Conservation (phyloP, 2,797 vertebrate genomes). For the Chrysolophus pictus region DNA sequence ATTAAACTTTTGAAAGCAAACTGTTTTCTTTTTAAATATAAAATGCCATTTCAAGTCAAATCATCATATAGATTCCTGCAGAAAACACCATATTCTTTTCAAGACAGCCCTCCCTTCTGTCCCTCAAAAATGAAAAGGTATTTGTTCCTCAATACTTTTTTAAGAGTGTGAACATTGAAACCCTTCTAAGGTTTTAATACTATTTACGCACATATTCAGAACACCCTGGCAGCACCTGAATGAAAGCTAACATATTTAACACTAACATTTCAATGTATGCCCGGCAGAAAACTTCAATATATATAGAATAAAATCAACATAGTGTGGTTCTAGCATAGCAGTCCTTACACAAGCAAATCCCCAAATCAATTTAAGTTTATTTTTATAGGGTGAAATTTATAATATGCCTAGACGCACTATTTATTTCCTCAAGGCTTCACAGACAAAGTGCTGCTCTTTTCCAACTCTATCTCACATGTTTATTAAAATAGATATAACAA, state of each 20-base stretch:
- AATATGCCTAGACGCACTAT: not conserved
- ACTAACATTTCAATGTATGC: conserved; percentile 3
- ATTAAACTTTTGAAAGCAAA: conserved; percentile 1
- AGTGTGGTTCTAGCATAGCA: not conserved
- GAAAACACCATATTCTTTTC: not conserved
- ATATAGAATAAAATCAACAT: conserved; percentile 21
- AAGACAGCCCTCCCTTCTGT: not conserved
- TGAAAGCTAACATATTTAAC: conserved; percentile 10
- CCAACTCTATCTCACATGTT: not conserved
- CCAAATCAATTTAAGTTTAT: conserved; percentile 32
- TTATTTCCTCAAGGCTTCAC: conserved; percentile 43
- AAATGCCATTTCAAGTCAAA: conserved; percentile 1
- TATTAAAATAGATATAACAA: conserved; percentile 39
- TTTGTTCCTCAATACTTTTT: not conserved
- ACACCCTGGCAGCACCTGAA: conserved; percentile 1
- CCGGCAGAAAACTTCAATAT: conserved; percentile 11
- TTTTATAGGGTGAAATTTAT: conserved; percentile 18
- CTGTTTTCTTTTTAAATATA: not conserved
- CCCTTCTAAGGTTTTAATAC: not conserved
- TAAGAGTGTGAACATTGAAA: conserved; percentile 1
- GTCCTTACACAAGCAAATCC: not conserved
- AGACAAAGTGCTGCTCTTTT: conserved; percentile 6
- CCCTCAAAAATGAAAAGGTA: not conserved
- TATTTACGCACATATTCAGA: not conserved
- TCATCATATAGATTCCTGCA: not conserved